Evolutionary conservation across 2,113 vertebrate species (phyloP), one percentile per base, ranked within the genome.

Genomic region (Loxodonta africana): DNA sequence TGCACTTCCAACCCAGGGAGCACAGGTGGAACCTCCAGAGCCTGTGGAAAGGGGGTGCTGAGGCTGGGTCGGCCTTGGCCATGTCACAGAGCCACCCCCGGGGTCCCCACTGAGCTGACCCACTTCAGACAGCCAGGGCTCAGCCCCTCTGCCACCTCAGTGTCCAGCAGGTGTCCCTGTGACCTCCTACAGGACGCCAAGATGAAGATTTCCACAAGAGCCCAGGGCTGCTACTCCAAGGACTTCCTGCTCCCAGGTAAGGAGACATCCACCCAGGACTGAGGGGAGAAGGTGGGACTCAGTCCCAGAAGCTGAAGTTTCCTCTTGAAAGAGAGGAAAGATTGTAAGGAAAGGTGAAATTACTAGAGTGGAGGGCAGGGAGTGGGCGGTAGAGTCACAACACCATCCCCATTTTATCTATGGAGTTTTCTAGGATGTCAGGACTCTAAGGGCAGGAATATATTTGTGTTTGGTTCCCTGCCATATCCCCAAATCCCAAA

Each of bases 231-330:
- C 78, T 84, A 92, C 92, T 67, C 87, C 12, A 80, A 80, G 62
- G 28, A 62, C 4, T 63, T 97, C 44, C 62, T 95, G 69, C 83
- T 97, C 46, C 83, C 93, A 87, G 97, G 97, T 98, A 96, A 96
- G 97, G 26, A 62, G n/a, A 46, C 0, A 1, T 2, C 7, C 11
- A 28, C 10, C 6, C 23, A 25, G 20, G 41, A 41, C 83, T 10
- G 4, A 44, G 6, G 21, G 53, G 11, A 51, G 28, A 48, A 77
- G 71, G 28, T 48, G 10, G 6, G 46, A 6, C 81, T 60, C 8
- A 26, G 21, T 44, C 86, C 2, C 33, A 5, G 71, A 37, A 48
- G 1, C 12, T 37, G 69, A 62, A 21, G 6, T 26, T 67, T 77
- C 37, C 23, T 73, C 60, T 20, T 10, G 41, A 48, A 46, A 90